A percentile compares a stretch with the other conserved stretches of the same genome.
Evolutionary conservation across 2,113 vertebrate genomes (phyloP).

Genomic region (Brachypodius melanocephalos): DNA sequence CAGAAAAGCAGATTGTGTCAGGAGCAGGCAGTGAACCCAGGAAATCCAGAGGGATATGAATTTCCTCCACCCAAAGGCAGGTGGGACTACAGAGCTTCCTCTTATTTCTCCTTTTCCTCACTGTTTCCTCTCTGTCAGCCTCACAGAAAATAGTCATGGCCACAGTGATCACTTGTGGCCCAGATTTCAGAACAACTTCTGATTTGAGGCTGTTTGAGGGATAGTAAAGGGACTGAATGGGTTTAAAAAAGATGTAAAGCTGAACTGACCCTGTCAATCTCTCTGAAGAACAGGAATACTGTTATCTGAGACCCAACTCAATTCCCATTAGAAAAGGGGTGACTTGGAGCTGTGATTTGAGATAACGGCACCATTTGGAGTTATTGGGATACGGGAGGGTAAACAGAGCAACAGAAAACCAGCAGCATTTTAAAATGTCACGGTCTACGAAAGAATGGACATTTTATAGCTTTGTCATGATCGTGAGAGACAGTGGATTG

Average conservation of each 20-base stretch:
- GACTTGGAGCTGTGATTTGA: not conserved
- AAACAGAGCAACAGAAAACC: not conserved
- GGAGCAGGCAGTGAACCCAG: not conserved
- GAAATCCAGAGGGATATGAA: not conserved
- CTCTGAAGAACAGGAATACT: not conserved
- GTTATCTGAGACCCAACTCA: not conserved
- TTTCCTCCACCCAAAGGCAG: not conserved
- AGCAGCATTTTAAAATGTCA: not conserved
- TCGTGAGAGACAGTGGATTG: not conserved
- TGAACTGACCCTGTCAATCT: not conserved
- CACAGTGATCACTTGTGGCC: too few relatives aligned
- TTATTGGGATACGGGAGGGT: not conserved
- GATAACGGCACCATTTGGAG: not conserved
- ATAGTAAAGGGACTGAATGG: not conserved
- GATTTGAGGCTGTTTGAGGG: not conserved
- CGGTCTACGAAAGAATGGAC: not conserved
- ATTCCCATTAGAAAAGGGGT: not conserved
- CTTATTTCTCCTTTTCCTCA: not conserved
- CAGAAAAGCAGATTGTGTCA: not conserved
- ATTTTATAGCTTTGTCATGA: not conserved
- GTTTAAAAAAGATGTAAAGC: not conserved
- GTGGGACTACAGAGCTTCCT: not conserved
- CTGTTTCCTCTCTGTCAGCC: not conserved
- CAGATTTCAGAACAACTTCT: not conserved
- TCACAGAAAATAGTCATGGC: not conserved